Evolutionary conservation across 2,113 vertebrate genomes (phyloP), one percentile per base, ranked within the genome.

Genomic region (Gallinago undulata): DNA sequence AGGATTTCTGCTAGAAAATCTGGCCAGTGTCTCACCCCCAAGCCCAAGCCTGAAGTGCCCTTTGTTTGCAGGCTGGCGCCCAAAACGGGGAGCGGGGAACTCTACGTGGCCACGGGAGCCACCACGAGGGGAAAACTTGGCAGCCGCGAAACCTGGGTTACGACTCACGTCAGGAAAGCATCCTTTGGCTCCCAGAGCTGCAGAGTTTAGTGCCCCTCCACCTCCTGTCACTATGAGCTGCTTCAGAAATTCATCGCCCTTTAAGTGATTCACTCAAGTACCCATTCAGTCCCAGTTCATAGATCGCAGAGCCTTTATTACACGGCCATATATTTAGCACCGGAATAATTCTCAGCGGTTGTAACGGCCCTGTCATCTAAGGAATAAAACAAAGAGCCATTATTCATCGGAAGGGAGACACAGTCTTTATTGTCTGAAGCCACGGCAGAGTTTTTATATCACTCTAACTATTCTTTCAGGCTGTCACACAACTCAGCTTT

Each of bases 301-400:
- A 93, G 94, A 94, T 45, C 80, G 93, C 90, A 84, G 84, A 84
- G 92, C 66, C 86, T 91, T 95, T 92, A 95, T 92, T 93, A 85
- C 86, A 62, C 66, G 92, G 84, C 82, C 84, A 69, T 96, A 93
- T 90, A 95, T 93, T 96, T 94, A 94, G 83, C 91, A 55, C 72
- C n/a, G 50, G 77, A 84, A 68, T 39, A 69, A 76, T 88, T 94
- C 87, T 89, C 91, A 77, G 87, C 77, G 83, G 69, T 83, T 77
- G 79, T 82, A 94, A 90, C 60, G 78, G 83, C 84, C 73, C 91
- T 92, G 96, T 92, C 96, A 94, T 96, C 87, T 51, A 25, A 73
- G 81, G 95, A 70, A 64, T 86, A 91, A 95, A 96, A 97, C 97
- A 97, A 97, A 95, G 95, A 93, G 85, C 80, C 88, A 85, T 96